These are phyloP conservation scores for Oryzias celebensis DNA, from an alignment of 2,113 vertebrate species.

Conservation along the genomic window DNA sequence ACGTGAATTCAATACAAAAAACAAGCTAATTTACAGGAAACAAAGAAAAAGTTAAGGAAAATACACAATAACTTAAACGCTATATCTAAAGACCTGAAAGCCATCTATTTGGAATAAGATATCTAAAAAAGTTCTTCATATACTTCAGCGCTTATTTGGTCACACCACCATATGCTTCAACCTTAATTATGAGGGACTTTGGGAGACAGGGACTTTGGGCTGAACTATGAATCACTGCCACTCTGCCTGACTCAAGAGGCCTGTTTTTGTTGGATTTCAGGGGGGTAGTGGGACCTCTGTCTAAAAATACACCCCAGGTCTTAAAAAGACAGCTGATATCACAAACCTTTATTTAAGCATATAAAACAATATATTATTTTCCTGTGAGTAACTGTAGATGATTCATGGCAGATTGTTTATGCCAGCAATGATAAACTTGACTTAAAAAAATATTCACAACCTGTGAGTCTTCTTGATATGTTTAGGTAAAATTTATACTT, in stretches of 20 bases:
- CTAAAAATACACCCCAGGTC: conserved; percentile 48
- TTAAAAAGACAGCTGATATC: conserved; percentile 9
- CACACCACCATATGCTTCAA: conserved; percentile 75
- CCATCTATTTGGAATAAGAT: conserved; percentile 48
- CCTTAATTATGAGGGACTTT: conserved; percentile 82
- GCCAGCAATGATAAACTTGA: too few relatives aligned
- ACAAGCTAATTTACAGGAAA: too few relatives aligned
- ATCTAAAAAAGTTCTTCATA: conserved; percentile 47
- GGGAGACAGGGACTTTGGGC: conserved; percentile 72
- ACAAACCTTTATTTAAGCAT: too few relatives aligned
- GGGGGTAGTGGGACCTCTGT: background rate
- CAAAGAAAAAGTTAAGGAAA: too few relatives aligned
- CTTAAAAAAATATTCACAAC: too few relatives aligned
- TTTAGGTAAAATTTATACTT: too few relatives aligned
- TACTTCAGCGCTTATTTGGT: conserved; percentile 67
- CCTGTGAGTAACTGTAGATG: too few relatives aligned
- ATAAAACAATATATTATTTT: too few relatives aligned
- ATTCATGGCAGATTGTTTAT: too few relatives aligned
- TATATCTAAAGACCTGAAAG: conserved; percentile 3
- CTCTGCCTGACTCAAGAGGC: conserved; percentile 53
- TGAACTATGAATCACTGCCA: conserved; percentile 76
- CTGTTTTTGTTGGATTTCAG: conserved; percentile 40
- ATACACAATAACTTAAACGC: conserved; percentile 24
- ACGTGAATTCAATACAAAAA: too few relatives aligned
- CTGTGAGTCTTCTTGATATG: too few relatives aligned